These are phyloP conservation scores for Heteromormyrus szaboi DNA, from an alignment of 2,797 vertebrate genomes.

Conservation along the genomic window DNA sequence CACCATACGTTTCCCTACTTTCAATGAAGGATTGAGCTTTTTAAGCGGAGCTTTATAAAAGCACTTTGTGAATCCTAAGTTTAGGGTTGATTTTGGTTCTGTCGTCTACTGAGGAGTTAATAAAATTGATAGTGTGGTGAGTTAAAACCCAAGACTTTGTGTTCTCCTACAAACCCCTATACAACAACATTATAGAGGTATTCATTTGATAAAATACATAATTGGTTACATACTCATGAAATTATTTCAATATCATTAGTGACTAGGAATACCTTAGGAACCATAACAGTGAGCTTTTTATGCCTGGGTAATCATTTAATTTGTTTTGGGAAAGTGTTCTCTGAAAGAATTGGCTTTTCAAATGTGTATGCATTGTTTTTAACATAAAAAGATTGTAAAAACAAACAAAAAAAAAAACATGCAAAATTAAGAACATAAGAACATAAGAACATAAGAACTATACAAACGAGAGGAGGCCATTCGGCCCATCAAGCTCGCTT, in stretches of 20 bases:
- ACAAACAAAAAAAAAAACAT: background rate
- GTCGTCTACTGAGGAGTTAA: background rate
- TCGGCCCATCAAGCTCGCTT: no score
- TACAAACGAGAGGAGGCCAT: no score
- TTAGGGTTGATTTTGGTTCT: background rate
- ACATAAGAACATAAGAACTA: no score
- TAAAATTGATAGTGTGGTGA: background rate
- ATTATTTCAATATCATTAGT: background rate
- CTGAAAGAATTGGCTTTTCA: background rate
- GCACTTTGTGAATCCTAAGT: background rate
- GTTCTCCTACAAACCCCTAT: background rate
- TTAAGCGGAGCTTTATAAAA: background rate
- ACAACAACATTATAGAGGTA: background rate
- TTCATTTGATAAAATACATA: background rate
- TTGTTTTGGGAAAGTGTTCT: background rate
- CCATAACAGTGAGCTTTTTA: background rate
- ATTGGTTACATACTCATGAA: background rate
- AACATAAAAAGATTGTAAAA: background rate
- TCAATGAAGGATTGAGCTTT: background rate
- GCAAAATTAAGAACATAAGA: background rate
- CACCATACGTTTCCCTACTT: background rate
- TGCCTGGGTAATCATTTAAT: background rate
- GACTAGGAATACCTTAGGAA: background rate
- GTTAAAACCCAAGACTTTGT: background rate
- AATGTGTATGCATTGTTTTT: background rate